phyloP scores from a whole-genome alignment of 2,888 invertebrate genomes.

The Morpho helenor region DNA sequence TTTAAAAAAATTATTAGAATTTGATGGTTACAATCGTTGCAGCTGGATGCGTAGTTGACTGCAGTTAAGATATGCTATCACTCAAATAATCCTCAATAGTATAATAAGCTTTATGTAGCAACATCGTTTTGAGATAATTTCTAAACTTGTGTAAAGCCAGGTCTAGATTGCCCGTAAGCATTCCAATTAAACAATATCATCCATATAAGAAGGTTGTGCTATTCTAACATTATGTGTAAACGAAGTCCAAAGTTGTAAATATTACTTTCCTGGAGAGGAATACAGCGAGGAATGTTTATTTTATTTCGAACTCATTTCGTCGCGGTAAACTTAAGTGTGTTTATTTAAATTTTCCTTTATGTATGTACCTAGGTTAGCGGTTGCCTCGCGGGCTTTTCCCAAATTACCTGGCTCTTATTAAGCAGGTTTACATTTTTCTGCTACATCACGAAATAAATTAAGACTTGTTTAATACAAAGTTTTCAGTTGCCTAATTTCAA shows the following conservation, averaged over 20 bases:
- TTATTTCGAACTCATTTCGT: conserved; percentile 36
- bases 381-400: conserved; percentile 34
- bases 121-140: too few species aligned
- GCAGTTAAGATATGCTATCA: too few species aligned
- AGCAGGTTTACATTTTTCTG: conserved; percentile 29
- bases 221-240: conserved; percentile 2
- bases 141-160: too few species aligned
- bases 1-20: too few species aligned
- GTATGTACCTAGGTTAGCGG: conserved; percentile 36
- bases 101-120: too few species aligned
- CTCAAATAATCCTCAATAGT: too few species aligned
- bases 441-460: conserved; percentile 13
- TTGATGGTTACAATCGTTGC: too few species aligned
- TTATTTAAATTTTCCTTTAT: conserved; percentile 43
- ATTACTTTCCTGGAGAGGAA: conserved; percentile 22
- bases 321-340: conserved; percentile 39
- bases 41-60: too few species aligned
- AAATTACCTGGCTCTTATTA: conserved; percentile 36
- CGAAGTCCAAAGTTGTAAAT: conserved; percentile 13
- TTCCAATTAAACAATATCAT: not conserved
- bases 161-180: not conserved
- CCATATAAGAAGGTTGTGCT: not conserved
- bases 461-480: not conserved
- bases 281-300: conserved; percentile 23
- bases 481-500: not conserved